Evolutionary conservation across 2,113 vertebrate genomes (phyloP), one percentile per base, ranked within the genome.

Genomic region (Corvus cornix): DNA sequence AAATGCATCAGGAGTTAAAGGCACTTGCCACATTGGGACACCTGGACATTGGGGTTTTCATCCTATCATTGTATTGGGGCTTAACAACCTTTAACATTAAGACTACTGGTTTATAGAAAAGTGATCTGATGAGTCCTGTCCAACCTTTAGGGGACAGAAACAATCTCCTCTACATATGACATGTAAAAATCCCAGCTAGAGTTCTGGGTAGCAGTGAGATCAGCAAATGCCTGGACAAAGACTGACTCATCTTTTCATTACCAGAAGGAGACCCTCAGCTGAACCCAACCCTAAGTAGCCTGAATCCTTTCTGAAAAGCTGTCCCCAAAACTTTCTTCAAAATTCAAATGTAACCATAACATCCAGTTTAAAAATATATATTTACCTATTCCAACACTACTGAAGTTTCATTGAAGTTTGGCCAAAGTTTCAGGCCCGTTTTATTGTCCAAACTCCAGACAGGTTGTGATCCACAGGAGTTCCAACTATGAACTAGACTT

Each of bases 101-200:
- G 9, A 21, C 7, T n/a, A n/a, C 2, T 51, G 28, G 5, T 52
- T 74, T 63, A 63, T 4, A 17, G 30, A 13, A 58, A 87, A 73
- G 18, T 23, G 44, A 51, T 51, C 20, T 53, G 18, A 70, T 30
- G 15, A 75, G 31, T 28, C 13, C 10, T 6, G 5, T 28, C 60
- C 58, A 53, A 11, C 23, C 27, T 52, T 63, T 33, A 67, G 35
- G 43, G 35, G 26, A 48, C 19, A 69, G 27, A 81, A 60, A 39
- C 16, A 39, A 49, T 35, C 37, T 35, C 10, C 3, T 37, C 7
- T 6, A 44, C 1, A 8, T 1, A 53, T 0, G 3, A 23, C 33
- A 44, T 10, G 2, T 14, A 20, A 88, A 73, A 95, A 43, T 35
- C 33, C 58, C 33, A 60, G 11, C 18, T 46, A 9, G 8, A 44